Evolutionary conservation across 2,797 vertebrate genomes (phyloP).

Genomic region (Percopsis omiscomaycus): DNA sequence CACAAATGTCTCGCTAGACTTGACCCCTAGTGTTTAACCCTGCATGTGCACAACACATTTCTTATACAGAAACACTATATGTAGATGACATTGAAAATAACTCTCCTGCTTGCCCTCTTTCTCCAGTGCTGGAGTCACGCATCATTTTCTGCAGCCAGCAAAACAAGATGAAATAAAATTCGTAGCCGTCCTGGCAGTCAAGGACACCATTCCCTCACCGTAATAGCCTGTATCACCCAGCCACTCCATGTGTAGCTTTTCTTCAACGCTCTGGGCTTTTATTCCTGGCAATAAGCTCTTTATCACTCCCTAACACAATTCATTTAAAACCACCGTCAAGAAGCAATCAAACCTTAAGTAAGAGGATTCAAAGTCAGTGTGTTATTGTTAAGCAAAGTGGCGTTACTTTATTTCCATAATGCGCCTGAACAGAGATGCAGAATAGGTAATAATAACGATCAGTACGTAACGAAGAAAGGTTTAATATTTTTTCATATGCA

Average conservation of each 20-base stretch:
- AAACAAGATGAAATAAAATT: constrained; percentile 89
- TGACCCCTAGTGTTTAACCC: constrained; percentile 2
- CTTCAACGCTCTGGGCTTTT: constrained; percentile 86
- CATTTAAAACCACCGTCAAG: constrained; percentile 87
- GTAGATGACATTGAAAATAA: constrained; percentile 80
- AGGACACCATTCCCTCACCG: constrained; percentile 85
- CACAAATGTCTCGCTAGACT: constrained; percentile 10
- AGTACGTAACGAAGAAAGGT: constrained; percentile 68
- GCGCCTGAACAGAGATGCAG: constrained; percentile 73
- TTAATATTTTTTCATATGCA: constrained; percentile 61
- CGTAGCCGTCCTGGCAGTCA: constrained; percentile 85
- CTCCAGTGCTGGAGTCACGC: constrained; percentile 79
- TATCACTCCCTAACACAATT: constrained; percentile 88
- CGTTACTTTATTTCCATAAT: constrained; percentile 84
- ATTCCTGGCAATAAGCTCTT: constrained; percentile 88
- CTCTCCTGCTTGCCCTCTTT: constrained; percentile 75
- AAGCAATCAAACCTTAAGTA: constrained; percentile 89
- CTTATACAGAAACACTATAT: constrained; percentile 66
- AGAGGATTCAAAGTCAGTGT: constrained; percentile 88
- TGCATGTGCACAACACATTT: constrained; percentile 27
- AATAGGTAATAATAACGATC: constrained; percentile 73
- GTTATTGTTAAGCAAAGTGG: constrained; percentile 86
- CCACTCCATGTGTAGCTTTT: constrained; percentile 85
- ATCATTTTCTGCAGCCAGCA: constrained; percentile 81
- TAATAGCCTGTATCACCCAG: constrained; percentile 85